Percentiles rank a stretch among this genome's conserved stretches.
These are phyloP conservation scores for Notarius lentiginosus DNA, from an alignment of 2,113 vertebrate species.

Conservation along the genomic window DNA sequence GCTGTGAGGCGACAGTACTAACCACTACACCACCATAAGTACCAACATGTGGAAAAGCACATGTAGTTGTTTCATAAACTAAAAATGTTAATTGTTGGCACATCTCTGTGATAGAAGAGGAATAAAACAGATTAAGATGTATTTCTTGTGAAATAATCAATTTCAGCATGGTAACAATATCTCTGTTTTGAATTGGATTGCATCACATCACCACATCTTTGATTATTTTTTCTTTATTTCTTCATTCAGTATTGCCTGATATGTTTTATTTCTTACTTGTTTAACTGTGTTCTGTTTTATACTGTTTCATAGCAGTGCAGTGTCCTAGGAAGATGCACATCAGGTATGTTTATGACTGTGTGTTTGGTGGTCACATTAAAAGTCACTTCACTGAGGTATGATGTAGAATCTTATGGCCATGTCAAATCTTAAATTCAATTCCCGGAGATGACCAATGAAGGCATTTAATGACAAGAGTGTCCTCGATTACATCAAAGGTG, in stretches of 20 bases:
- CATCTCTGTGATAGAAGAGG: not conserved
- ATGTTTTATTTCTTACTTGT: not conserved
- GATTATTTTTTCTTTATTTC: not conserved
- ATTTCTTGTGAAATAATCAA: not conserved
- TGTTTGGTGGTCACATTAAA: not conserved
- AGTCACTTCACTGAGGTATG: not conserved
- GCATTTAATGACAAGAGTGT: not conserved
- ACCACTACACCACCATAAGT: too few relatives aligned
- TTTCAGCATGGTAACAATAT: not conserved
- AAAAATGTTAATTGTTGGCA: not conserved
- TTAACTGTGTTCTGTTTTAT: not conserved
- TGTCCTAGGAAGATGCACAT: not conserved
- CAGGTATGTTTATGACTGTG: constrained; percentile 1
- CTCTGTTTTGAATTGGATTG: not conserved
- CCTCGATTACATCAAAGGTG: not conserved
- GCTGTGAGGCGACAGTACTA: too few relatives aligned
- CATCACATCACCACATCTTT: not conserved
- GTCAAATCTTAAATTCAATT: not conserved
- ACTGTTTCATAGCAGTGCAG: not conserved
- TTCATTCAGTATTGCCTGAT: not conserved
- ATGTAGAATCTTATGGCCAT: not conserved
- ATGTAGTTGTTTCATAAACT: not conserved
- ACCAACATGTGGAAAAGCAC: too few relatives aligned
- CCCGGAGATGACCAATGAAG: not conserved
- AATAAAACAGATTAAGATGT: not conserved